Base-by-base conservation (phyloP, 2,113 vertebrate genomes). In the Heptranchias perlo region DNA sequence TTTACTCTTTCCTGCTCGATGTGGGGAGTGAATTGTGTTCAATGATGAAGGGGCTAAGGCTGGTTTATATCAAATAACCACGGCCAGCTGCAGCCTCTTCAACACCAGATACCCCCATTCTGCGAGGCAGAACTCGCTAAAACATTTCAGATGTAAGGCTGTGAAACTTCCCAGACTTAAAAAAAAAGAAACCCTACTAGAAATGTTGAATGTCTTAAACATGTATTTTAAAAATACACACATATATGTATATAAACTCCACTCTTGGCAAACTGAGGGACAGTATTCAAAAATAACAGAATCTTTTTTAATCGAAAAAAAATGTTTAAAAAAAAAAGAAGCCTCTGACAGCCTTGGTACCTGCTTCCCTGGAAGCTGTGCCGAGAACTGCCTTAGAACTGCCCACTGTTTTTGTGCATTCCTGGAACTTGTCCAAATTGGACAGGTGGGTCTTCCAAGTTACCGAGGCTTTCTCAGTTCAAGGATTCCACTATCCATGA, bases 371-470 rank as follows among this genome's bases (percentile, higher is more conserved):
- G 58, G 89, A 93, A 93, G 61, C 31, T 58, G 35, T 78, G 54
- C 52, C 35, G 10, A n/a, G 58, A 93, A 23, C 35, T 39, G 23
- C n/a, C 52, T 28, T 4, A n/a, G 58, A 93, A 23, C 35, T 39
- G 23, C n/a, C 58, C 58, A 62, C 39, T 69, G 44, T 69, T 65
- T 95, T 3, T 93, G 35, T 65, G 61, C 93, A 95, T 94, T 94
- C 93, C 62, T 61, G 23, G 13, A 94, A 67, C 44, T 4, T 95
- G 64, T 49, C 93, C 44, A 69, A 49, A 47, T 47, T 69, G 64
- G 93, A 95, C 44, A 95, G 28, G 21, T 21, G 25, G 47, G 93
- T 69, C 64, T 95, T 95, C 93, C 93, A 95, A 67, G 10, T 95
- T 49, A 67, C 93, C 44, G 47, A 23, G 8, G 13, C 64, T 95